Percentiles rank a stretch among this genome's conserved stretches.
Evolutionary conservation across 2,113 vertebrate species (phyloP).

Genomic region (Apeltes quadracus): DNA sequence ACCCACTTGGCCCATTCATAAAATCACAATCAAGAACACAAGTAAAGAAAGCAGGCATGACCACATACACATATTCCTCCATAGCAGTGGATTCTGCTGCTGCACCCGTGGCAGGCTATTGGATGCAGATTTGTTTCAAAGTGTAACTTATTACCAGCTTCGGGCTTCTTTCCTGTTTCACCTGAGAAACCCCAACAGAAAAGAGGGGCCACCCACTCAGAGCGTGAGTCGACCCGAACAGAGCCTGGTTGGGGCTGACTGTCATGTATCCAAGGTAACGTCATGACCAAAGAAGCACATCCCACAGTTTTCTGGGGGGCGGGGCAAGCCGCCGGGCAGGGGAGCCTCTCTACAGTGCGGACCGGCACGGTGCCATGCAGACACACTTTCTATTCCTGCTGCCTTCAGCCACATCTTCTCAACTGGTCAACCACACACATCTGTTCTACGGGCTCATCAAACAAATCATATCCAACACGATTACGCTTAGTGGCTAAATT

Average conservation of each 20-base stretch:
- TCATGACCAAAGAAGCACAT: conserved; percentile 93
- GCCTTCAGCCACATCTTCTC: conserved; percentile 74
- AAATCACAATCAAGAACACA: conserved; percentile 52
- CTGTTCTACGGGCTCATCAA: neutral
- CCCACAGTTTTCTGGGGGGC: conserved; percentile 97
- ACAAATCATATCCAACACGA: neutral
- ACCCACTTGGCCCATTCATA: conserved; percentile 69
- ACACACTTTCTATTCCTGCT: conserved; percentile 47
- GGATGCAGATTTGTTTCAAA: conserved; percentile 58
- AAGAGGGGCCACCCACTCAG: conserved; percentile 3
- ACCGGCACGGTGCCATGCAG: conserved; percentile 74
- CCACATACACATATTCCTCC: conserved; percentile 37
- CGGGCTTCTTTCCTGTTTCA: conserved; percentile 76
- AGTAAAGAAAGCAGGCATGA: conserved; percentile 28
- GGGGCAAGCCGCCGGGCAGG: conserved; percentile 85
- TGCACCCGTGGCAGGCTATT: conserved; percentile 1
- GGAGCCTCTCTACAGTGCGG: conserved; percentile 93
- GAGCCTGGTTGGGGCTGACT: conserved; percentile 99
- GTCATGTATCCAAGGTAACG: conserved; percentile 99
- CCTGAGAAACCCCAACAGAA: conserved; percentile 67
- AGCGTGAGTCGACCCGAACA: conserved; percentile 73
- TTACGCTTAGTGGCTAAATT: neutral
- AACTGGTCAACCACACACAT: conserved; percentile 33
- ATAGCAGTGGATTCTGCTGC: conserved; percentile 19
- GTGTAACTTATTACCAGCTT: conserved; percentile 76